Conservation (phyloP, 2,113 vertebrate species). For the Platysteira castanea region DNA sequence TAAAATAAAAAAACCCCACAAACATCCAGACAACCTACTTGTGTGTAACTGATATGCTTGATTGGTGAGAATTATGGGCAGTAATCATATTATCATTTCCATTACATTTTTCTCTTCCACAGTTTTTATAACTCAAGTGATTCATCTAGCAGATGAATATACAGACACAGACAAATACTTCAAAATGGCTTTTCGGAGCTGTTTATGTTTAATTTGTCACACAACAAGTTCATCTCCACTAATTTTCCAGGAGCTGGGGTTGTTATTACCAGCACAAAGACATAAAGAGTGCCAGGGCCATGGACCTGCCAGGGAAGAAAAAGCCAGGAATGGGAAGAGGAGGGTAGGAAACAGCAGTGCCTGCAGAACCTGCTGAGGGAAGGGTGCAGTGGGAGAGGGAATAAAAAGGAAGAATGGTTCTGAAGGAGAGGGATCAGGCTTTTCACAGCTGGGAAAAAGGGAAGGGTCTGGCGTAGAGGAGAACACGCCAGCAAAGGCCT, state of each 20-base stretch:
- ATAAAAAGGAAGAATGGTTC: neutral
- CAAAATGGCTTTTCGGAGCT: neutral
- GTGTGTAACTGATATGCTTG: constrained; percentile 39
- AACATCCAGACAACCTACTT: constrained; percentile 32
- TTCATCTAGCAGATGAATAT: constrained; percentile 46
- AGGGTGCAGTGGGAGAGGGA: neutral
- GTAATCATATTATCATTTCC: constrained; percentile 66
- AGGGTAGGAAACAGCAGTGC: neutral
- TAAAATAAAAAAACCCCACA: neutral
- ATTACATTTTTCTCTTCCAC: constrained; percentile 26
- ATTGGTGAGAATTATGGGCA: constrained; percentile 51
- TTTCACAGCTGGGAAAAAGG: neutral
- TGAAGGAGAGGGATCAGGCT: neutral
- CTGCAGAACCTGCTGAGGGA: neutral
- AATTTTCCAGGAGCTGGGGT: constrained; percentile 14
- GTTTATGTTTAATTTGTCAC: constrained; percentile 47
- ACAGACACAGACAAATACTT: constrained; percentile 36
- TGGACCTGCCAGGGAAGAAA: neutral
- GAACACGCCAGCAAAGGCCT: neutral
- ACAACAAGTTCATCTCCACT: constrained; percentile 38
- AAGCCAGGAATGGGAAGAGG: neutral
- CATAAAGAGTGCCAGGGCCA: neutral
- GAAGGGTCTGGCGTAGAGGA: neutral
- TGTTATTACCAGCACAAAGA: neutral
- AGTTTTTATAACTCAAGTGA: constrained; percentile 48